Evolutionary conservation across 2,113 vertebrate genomes (phyloP), one percentile per base, ranked within the genome.

Genomic region (Chlorodrepanis virens): DNA sequence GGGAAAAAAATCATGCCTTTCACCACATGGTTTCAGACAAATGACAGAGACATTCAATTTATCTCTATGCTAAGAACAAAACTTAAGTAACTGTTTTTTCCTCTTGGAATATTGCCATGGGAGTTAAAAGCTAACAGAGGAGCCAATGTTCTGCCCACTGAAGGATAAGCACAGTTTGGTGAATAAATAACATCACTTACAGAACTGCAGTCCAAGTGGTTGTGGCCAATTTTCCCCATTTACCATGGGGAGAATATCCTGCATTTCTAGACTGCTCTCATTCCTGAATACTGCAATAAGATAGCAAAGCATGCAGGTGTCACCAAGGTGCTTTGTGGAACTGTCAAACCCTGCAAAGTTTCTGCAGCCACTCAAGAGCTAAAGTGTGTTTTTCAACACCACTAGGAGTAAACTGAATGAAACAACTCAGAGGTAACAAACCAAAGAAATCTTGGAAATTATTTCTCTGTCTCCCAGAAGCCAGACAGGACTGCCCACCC

Each of bases 21-120:
- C 91, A 92, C 92, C 81, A 77, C 69, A 89, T 59, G 95, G 85
- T 64, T 96, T 95, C 95, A 87, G 94, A 93, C 35, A 90, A 94
- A 81, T 28, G 92, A 95, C 74, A 95, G 45, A 69, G 54, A 76
- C 76, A 80, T 76, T 82, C 69, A 64, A 56, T 64, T 94, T 68
- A 95, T 63, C 47, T 94, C 64, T 9, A 65, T 33, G 31, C 82
- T 75, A 87, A 67, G 53, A 86, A 87, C 3, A 18, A 89, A 89
- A 77, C n/a, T 60, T 50, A 61, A 96, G 83, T 22, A 31, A 31
- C 29, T 42, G 52, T 39, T 90, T 96, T 83, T 86, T 85, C 87
- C 53, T 65, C 64, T 92, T 90, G 91, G 39, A 95, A 61, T 68
- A 86, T 8, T 8, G 29, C 83, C 52, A 31, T 42, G 60, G 71